Conservation (phyloP, 2,113 vertebrate species). For the Proteles cristata region DNA sequence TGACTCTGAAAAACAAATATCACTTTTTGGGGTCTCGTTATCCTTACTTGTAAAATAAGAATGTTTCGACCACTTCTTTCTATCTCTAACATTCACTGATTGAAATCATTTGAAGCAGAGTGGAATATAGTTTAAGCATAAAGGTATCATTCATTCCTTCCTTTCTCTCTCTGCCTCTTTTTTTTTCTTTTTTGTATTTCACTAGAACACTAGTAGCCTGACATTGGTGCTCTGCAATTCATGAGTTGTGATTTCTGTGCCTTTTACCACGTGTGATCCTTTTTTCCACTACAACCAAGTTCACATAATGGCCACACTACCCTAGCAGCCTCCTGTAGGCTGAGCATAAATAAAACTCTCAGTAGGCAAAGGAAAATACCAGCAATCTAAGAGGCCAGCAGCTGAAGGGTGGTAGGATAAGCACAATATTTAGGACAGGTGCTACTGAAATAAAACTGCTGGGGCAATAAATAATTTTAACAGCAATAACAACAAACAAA, state of each 20-base stretch:
- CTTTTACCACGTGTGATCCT: neutral
- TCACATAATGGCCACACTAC: neutral
- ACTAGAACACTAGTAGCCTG: neutral
- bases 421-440: neutral
- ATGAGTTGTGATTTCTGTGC: neutral
- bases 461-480: conserved; percentile 18
- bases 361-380: conserved; percentile 30
- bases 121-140: neutral
- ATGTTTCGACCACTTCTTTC: neutral
- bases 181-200: neutral
- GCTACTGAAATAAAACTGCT: conserved; percentile 25
- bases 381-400: neutral
- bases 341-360: neutral
- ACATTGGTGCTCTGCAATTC: neutral
- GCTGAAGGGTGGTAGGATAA: neutral
- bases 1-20: neutral
- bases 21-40: neutral
- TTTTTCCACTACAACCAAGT: neutral
- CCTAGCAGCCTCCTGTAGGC: neutral
- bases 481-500: conserved; percentile 17
- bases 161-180: neutral
- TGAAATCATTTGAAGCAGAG: neutral
- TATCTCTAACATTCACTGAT: neutral
- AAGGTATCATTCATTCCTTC: neutral
- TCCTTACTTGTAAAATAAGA: conserved; percentile 19